These are phyloP conservation scores for Tipula vernalis DNA, from an alignment of 2,888 invertebrate genomes.

Conservation along the genomic window DNA sequence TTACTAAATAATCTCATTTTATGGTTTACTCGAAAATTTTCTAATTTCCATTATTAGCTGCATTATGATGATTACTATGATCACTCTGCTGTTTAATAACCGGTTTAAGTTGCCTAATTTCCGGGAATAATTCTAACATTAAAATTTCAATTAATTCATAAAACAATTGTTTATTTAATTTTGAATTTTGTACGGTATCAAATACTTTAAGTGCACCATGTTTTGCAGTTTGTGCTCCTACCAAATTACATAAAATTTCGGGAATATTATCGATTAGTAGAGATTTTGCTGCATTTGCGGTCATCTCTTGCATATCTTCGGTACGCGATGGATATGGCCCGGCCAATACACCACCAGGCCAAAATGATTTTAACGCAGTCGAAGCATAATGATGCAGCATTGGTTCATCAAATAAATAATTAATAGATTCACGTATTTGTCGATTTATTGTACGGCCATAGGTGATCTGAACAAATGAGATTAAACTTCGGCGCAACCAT, in stretches of 20 bases:
- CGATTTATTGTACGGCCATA: constrained; percentile 88
- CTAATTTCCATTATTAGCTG: neutral
- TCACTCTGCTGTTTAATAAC: neutral
- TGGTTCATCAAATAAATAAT: constrained; percentile 78
- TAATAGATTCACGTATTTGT: constrained; percentile 76
- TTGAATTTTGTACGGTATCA: constrained; percentile 70
- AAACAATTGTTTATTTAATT: constrained; percentile 80
- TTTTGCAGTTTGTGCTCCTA: constrained; percentile 74
- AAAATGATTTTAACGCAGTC: constrained; percentile 72
- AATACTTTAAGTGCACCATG: constrained; percentile 78
- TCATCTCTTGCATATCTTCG: constrained; percentile 53
- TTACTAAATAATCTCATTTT: neutral
- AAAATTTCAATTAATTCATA: constrained; percentile 57
- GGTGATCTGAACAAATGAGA: constrained; percentile 82
- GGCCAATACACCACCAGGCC: constrained; percentile 73
- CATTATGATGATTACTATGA: neutral
- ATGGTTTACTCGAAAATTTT: neutral
- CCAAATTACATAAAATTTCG: constrained; percentile 68
- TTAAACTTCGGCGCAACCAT: constrained; percentile 74
- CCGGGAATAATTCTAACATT: constrained; percentile 55
- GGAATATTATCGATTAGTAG: constrained; percentile 55
- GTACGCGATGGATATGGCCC: constrained; percentile 37
- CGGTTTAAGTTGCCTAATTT: constrained; percentile 43
- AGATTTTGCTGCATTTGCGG: constrained; percentile 49
- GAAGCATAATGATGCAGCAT: constrained; percentile 83